Percentiles rank a stretch among this genome's conserved stretches.
These are phyloP conservation scores for Cladorhizidae sp. DNA, from an alignment of 37 sponge, comb jelly and placozoan species.

Conservation along the genomic window DNA sequence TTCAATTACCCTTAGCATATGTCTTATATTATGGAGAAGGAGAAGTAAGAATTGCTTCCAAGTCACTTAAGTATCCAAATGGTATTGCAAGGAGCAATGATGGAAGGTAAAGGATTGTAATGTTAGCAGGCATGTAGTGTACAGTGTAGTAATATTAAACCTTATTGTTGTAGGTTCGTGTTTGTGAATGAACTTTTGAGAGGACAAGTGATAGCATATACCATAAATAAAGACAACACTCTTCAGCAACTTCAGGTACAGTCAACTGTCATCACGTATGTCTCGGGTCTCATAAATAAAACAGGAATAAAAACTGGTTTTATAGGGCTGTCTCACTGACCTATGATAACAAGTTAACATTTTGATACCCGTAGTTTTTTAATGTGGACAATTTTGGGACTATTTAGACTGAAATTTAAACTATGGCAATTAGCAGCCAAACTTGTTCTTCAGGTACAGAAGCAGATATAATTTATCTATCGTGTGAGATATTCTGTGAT, in stretches of 20 bases:
- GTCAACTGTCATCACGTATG: too few species aligned
- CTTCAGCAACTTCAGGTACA: conserved; percentile 24
- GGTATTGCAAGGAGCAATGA: conserved; percentile 45
- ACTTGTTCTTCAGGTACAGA: too few species aligned
- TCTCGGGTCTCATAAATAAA: too few species aligned
- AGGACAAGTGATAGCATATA: conserved; percentile 18
- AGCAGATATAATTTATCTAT: too few species aligned
- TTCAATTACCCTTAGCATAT: neutral
- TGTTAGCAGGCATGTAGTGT: neutral
- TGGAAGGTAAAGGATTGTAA: conserved; percentile 19
- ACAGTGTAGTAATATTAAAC: neutral
- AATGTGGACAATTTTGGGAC: too few species aligned
- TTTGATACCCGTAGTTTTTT: too few species aligned
- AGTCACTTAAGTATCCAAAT: conserved; percentile 11
- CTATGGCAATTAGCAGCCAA: too few species aligned
- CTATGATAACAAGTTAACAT: too few species aligned
- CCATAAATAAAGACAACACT: conserved; percentile 24
- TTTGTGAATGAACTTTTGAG: conserved; percentile 10
- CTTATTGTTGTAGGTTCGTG: conserved; percentile 29
- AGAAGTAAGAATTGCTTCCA: neutral
- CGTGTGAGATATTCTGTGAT: too few species aligned
- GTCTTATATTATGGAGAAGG: neutral
- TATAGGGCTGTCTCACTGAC: too few species aligned
- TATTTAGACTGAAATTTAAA: too few species aligned
- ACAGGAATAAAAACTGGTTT: too few species aligned